A percentile compares a stretch with the other conserved stretches of the same genome.
Conservation (phyloP, 1,140 invertebrate genomes). For the Cardiocondyla obscurior region DNA sequence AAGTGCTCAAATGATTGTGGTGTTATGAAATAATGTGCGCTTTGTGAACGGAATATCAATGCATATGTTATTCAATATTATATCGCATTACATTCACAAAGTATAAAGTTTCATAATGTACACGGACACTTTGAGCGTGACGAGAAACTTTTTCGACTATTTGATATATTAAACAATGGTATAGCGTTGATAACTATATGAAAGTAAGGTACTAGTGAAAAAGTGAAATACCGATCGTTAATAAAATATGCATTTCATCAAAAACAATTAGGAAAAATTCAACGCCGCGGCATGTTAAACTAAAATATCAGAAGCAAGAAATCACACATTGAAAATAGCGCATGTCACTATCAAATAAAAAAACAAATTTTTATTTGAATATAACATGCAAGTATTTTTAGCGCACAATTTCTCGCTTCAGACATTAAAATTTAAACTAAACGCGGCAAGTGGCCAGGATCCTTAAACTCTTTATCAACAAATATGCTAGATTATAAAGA, state of each 20-base stretch:
- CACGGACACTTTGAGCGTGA: neutral
- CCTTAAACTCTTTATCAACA: slow-evolving; percentile 32
- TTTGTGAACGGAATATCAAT: neutral
- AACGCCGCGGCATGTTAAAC: too few species aligned
- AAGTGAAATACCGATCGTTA: slow-evolving; percentile 10
- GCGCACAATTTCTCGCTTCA: too few species aligned
- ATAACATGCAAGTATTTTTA: too few species aligned
- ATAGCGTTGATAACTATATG: neutral
- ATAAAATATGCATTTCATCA: slow-evolving; percentile 38
- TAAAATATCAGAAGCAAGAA: too few species aligned
- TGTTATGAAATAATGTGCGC: neutral
- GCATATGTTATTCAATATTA: neutral
- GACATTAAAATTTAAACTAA: too few species aligned
- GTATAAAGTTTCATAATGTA: neutral
- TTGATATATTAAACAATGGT: slow-evolving; percentile 15
- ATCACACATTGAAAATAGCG: too few species aligned
- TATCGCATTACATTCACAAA: neutral
- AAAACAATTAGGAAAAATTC: slow-evolving; percentile 43
- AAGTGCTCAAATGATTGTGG: slow-evolving; percentile 27
- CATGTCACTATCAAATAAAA: too few species aligned
- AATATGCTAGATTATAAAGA: slow-evolving; percentile 35
- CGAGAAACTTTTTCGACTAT: neutral
- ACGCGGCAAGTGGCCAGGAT: too few species aligned
- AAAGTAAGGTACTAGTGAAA: neutral
- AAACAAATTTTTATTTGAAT: too few species aligned